Evolutionary conservation across 2,113 vertebrate genomes (phyloP).

Genomic region (Panurus biarmicus): DNA sequence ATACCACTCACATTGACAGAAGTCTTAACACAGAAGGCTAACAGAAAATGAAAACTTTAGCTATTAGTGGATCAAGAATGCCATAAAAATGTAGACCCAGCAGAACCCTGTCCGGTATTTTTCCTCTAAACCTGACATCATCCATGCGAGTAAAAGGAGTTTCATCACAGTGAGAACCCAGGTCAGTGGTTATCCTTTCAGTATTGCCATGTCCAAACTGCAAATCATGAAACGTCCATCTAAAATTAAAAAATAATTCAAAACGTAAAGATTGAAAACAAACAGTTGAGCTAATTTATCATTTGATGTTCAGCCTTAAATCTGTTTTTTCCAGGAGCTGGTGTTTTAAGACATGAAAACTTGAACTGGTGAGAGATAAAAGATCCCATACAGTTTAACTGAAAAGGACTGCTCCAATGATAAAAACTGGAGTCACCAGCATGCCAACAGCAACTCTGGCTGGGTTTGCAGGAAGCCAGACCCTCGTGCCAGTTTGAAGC

Average conservation of each 20-base stretch:
- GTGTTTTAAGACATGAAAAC: neutral
- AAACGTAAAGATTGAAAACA: neutral
- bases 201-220: neutral
- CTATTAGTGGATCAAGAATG: neutral
- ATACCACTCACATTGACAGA: neutral
- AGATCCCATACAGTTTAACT: fast-evolving
- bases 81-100: neutral
- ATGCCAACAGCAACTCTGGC: neutral
- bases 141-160: neutral
- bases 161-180: neutral
- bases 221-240: neutral
- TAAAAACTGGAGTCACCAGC: neutral
- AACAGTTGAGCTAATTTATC: neutral
- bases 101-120: neutral
- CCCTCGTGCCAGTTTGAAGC: neutral
- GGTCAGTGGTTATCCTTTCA: neutral
- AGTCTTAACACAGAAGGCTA: neutral
- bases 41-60: neutral
- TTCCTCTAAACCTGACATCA: neutral
- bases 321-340: neutral
- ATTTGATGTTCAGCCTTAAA: neutral
- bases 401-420: neutral
- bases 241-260: neutral
- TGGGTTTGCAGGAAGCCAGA: neutral
- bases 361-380: neutral